These are phyloP conservation scores for Rutpela maculata DNA, from an alignment of 2,888 invertebrate species.

Conservation along the genomic window DNA sequence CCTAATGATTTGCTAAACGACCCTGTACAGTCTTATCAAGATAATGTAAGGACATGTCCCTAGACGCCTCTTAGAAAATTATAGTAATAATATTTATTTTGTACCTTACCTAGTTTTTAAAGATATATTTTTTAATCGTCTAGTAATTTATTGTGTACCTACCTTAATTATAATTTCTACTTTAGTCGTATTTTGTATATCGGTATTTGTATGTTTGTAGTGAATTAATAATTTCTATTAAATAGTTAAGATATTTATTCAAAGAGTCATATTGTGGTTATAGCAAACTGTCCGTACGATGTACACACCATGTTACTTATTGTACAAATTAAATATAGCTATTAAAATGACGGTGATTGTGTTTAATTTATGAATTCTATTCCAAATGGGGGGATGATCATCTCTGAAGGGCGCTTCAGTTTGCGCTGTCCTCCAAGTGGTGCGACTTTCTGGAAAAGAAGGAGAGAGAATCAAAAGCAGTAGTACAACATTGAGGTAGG, in stretches of 20 bases:
- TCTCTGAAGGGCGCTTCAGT: slow-evolving; percentile 37
- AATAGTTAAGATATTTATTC: slow-evolving; percentile 13
- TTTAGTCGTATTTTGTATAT: slow-evolving; percentile 46
- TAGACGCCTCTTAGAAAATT: not conserved
- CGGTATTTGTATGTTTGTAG: slow-evolving; percentile 70
- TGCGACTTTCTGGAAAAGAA: slow-evolving; percentile 51
- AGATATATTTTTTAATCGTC: not conserved
- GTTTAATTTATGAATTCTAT: slow-evolving; percentile 61
- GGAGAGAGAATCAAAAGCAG: not conserved
- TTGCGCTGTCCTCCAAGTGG: slow-evolving; percentile 38
- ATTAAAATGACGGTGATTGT: slow-evolving; percentile 1
- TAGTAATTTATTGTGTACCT: slow-evolving; percentile 30
- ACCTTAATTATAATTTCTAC: slow-evolving; percentile 24
- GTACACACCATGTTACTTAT: slow-evolving; percentile 30
- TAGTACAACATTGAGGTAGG: too few species aligned
- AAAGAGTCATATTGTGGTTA: slow-evolving; percentile 8
- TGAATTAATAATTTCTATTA: slow-evolving; percentile 25
- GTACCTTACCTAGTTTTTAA: not conserved
- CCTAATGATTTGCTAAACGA: too few species aligned
- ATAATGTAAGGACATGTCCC: not conserved
- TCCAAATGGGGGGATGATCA: slow-evolving; percentile 62
- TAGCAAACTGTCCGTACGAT: slow-evolving; percentile 9
- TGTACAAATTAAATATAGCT: slow-evolving; percentile 42
- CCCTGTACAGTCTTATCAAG: too few species aligned
- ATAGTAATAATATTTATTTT: not conserved